Evolutionary conservation across 2,113 vertebrate species (phyloP), one percentile per base, ranked within the genome.

Genomic region (Lophotis ruficrista): DNA sequence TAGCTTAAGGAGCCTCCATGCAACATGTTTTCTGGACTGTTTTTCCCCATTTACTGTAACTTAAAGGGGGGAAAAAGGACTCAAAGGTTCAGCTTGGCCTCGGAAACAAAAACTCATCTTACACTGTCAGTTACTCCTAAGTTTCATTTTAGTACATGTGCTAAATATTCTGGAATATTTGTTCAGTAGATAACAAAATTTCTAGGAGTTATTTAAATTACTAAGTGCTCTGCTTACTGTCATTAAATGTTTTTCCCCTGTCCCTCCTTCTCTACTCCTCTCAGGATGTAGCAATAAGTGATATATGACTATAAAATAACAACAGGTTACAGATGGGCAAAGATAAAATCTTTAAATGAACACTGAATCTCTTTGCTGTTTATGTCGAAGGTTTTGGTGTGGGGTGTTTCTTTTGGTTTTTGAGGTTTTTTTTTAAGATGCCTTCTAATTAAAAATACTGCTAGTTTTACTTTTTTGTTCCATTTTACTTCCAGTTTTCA

Each of bases 121-220:
- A 53, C 23, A 60, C 5, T 81, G 72, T 71, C 58, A 82, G 64
- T 94, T 84, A 28, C 37, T 84, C 27, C 35, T 50, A 66, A 43
- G 41, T 43, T 43, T 43, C 41, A 43, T 43, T 43, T 43, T 43
- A 43, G 41, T 43, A 43, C 41, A 43, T 43, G 41, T 43, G 41
- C 14, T 43, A 43, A 43, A 43, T 43, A 43, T 43, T 43, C 41
- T 92, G 87, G 86, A 96, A 95, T 96, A 83, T 96, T 97, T 94
- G 88, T 79, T 96, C 30, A 87, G 66, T 60, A 92, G 93, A 93
- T 95, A 95, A 96, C 92, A 84, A 73, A 43, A 51, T 95, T 94
- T 93, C 81, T 94, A 93, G 62, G 80, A 93, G 80, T 89, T 78
- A 89, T 58, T 94, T 80, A 83, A 96, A 94, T 96, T 73, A 95